These are phyloP conservation scores for Limanda limanda DNA, from an alignment of 2,113 vertebrate genomes.

Conservation along the genomic window DNA sequence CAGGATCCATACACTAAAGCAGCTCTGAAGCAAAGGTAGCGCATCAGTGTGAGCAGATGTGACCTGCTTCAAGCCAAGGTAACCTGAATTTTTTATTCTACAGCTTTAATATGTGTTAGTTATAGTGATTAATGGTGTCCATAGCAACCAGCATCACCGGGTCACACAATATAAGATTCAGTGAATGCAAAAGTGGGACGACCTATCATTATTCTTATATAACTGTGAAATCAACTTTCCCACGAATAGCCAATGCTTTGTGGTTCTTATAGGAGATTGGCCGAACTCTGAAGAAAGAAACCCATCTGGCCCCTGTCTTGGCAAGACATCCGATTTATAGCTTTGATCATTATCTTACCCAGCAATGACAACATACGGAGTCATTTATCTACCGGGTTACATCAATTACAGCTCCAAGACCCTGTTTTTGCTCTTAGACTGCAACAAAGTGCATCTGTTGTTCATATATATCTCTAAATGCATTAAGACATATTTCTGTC, in stretches of 20 bases:
- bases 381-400: neutral
- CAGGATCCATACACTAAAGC: neutral
- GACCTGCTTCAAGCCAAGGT: too few species aligned
- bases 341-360: slow-evolving; percentile 16
- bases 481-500: too few species aligned
- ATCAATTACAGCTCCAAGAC: neutral
- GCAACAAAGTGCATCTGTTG: neutral
- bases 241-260: too few species aligned
- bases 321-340: neutral
- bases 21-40: too few species aligned
- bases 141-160: neutral
- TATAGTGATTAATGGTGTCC: neutral
- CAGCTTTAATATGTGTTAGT: neutral
- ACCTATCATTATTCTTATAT: too few species aligned
- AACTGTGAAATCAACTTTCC: too few species aligned
- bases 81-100: neutral
- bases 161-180: neutral
- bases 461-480: neutral
- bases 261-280: too few species aligned
- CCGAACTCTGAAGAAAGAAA: neutral
- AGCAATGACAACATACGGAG: slow-evolving; percentile 10
- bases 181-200: neutral
- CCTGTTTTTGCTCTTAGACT: neutral
- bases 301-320: neutral
- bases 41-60: too few species aligned